Percentiles rank a stretch among this genome's conserved stretches.
These are phyloP conservation scores for Ondatra zibethicus DNA, from an alignment of 2,113 vertebrate genomes.

Conservation along the genomic window DNA sequence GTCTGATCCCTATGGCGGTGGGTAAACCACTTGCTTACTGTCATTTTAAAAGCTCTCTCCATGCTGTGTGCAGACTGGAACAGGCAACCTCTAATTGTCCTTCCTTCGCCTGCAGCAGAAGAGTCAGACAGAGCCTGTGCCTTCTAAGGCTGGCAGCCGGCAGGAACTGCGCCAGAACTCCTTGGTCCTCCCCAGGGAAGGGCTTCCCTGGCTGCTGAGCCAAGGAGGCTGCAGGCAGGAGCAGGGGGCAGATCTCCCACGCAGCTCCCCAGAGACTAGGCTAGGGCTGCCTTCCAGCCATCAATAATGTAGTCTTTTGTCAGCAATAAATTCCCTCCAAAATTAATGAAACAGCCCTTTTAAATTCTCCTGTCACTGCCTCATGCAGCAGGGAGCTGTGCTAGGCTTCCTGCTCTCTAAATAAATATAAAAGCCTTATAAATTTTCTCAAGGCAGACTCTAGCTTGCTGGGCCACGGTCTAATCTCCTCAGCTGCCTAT, in stretches of 20 bases:
- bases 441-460: slow-evolving; percentile 50
- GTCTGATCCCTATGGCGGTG: not conserved
- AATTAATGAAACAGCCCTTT: slow-evolving; percentile 78
- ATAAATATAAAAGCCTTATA: slow-evolving; percentile 74
- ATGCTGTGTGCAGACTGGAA: not conserved
- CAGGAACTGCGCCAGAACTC: not conserved
- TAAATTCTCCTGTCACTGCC: slow-evolving; percentile 72
- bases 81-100: slow-evolving; percentile 70
- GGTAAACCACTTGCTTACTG: not conserved
- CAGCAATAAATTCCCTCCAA: slow-evolving; percentile 77
- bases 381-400: slow-evolving; percentile 50
- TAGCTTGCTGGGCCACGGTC: slow-evolving; percentile 33
- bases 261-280: not conserved
- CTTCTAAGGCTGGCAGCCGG: not conserved
- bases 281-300: not conserved
- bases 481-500: slow-evolving; percentile 48
- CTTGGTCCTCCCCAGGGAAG: slow-evolving; percentile 32
- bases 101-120: slow-evolving; percentile 30
- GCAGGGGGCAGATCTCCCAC: slow-evolving; percentile 32
- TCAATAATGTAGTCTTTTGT: slow-evolving; percentile 75
- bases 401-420: slow-evolving; percentile 62
- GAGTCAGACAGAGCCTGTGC: not conserved
- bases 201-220: slow-evolving; percentile 63
- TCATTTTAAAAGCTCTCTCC: not conserved
- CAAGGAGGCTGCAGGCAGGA: not conserved